phyloP scores from a whole-genome alignment of 2,888 invertebrate species.

The Physocephala rufipes region DNA sequence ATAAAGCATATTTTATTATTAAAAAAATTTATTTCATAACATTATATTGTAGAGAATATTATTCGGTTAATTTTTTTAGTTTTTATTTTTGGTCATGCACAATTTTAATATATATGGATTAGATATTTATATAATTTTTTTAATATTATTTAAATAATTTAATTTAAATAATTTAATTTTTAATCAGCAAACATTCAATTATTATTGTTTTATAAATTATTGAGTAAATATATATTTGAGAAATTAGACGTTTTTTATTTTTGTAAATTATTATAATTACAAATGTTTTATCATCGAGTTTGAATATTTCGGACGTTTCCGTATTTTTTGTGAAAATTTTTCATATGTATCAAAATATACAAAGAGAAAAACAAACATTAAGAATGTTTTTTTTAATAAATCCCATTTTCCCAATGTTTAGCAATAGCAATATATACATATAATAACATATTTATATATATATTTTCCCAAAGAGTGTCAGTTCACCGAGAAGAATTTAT shows the following conservation, averaged over 20 bases:
- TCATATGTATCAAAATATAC: conserved; percentile 45
- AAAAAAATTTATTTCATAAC: no score
- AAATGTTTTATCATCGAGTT: conserved; percentile 1
- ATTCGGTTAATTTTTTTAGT: not conserved
- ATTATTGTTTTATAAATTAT: not conserved
- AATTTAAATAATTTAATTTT: conserved; percentile 11
- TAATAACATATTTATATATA: conserved; percentile 6
- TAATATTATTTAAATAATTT: not conserved
- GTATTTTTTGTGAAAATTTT: conserved; percentile 24
- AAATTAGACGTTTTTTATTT: not conserved
- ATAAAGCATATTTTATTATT: no score
- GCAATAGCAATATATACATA: conserved; percentile 32
- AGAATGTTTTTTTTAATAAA: conserved; percentile 48
- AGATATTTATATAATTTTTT: not conserved
- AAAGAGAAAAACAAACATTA: conserved; percentile 49
- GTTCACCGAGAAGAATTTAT: conserved; percentile 24
- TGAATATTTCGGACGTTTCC: conserved; percentile 1
- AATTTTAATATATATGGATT: conserved; percentile 7
- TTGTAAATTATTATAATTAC: not conserved
- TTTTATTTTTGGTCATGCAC: not conserved
- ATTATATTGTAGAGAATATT: no score
- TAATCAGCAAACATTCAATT: not conserved
- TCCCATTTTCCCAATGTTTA: conserved; percentile 46
- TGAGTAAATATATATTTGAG: not conserved
- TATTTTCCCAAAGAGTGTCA: not conserved